Evolutionary conservation across 1,140 invertebrate genomes (phyloP), one percentile per base, ranked within the genome.

Genomic region (Acromyrmex charruanus): DNA sequence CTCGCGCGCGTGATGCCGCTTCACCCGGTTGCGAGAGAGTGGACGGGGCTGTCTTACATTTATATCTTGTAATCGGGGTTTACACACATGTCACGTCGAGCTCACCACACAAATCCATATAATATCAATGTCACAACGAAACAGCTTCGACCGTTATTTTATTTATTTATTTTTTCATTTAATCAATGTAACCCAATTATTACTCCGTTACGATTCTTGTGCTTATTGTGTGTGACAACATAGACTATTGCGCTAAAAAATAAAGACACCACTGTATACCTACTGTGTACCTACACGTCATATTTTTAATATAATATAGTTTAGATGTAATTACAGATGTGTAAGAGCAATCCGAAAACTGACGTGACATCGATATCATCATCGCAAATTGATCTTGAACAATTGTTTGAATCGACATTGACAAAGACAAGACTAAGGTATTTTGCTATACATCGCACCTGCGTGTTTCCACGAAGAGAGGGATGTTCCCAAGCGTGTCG

Each of bases 31-130:
- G 39, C 75, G 6, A 39, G 39, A 79, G 77, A n/a, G 28, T 28
- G 59, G 18, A 51, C 59, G 61, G 59, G 72, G 77, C 61, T 31
- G 77, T 49, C 77, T 79, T 79, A 79, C 77, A 79, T 79, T 79
- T 66, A 49, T 79, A 79, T 79, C 77, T 79, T 79, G 61, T 79
- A 79, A 79, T 79, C 77, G 59, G 77, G 44, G 61, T 79, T 79
- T 79, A 79, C 77, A 79, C 77, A 79, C 77, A 58, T 79, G 77
- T 79, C 77, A 21, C 39, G 16, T 49, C 59, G 59, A 25, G 25
- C 55, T 61, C 55, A 10, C 55, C 77, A 49, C 25, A 21, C 75
- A 49, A 31, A 65, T 79, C 59, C 53, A 49, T 25, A 10, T 18
- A 75, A 77, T 59, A 58, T 65, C 75, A 28, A 21, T n/a, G 59